Evolutionary conservation across 2,113 vertebrate species (phyloP), one percentile per base, ranked within the genome.

Genomic region (Pseudopodoces humilis): DNA sequence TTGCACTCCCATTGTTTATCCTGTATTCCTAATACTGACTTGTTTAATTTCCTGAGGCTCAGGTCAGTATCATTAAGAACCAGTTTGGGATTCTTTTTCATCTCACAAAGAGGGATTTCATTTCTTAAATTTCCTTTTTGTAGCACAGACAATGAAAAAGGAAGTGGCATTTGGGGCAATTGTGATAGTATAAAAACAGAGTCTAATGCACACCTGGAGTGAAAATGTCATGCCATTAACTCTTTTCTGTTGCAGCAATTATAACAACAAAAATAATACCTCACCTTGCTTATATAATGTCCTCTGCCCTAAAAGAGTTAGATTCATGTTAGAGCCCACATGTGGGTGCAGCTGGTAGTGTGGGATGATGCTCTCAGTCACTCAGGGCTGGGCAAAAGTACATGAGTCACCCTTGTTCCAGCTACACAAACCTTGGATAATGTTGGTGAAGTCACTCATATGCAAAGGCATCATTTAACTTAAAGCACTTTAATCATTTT

Each of bases 41-140:
- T 74, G 31, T 88, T 93, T 92, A 81, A 95, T 92, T 94, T 93
- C 91, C 92, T 22, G 15, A 90, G 59, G 49, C 49, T 60, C 41
- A 50, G 77, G 85, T 88, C 86, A 72, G 74, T 55, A 44, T 70
- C 18, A 56, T 65, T 93, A 84, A 74, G 44, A 93, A 86, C 52
- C 21, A 24, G 15, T 28, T 15, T 59, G 25, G 14, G 41, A 6
- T 13, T 12, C 62, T 49, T 76, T 52, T 62, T 74, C 9, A 55
- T 44, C 49, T 86, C 37, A 64, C 10, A 4, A 56, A 81, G 31
- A 8, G 39, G 35, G 23, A 75, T 90, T 95, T 90, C 0, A 35
- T 94, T 71, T 81, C 50, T 62, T 35, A 78, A 16, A 64, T 41
- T 78, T 90, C 27, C 30, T 62, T 93, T 94, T 74, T 88, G 41